Conservation (phyloP, 2,113 vertebrate genomes). For the Percopsis transmontana region DNA sequence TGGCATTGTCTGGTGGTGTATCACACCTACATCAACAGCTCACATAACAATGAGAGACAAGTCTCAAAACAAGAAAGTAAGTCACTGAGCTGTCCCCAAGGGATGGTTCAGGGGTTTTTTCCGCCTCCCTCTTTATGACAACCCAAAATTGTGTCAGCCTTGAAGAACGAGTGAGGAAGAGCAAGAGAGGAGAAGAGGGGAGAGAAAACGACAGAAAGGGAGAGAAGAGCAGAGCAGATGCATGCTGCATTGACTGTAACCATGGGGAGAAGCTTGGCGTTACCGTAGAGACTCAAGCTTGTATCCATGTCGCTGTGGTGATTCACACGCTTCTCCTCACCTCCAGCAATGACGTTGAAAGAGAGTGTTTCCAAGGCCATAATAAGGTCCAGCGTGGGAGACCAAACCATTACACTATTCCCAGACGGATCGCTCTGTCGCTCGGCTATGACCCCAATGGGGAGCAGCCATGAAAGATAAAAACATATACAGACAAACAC, state of each 20-base stretch:
- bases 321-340: slow-evolving; percentile 56
- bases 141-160: neutral
- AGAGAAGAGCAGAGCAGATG: slow-evolving; percentile 22
- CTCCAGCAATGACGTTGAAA: slow-evolving; percentile 52
- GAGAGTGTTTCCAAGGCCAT: slow-evolving; percentile 43
- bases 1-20: neutral
- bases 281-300: slow-evolving; percentile 60
- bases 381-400: slow-evolving; percentile 31
- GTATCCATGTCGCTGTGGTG: slow-evolving; percentile 57
- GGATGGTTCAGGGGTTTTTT: slow-evolving; percentile 12
- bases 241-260: slow-evolving; percentile 47
- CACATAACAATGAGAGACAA: neutral
- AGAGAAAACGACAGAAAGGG: slow-evolving; percentile 53
- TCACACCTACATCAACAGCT: slow-evolving; percentile 17
- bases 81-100: slow-evolving; percentile 4
- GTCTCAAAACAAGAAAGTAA: slow-evolving; percentile 32
- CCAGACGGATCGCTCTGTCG: neutral
- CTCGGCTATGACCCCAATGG: neutral
- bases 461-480: neutral
- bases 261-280: slow-evolving; percentile 59
- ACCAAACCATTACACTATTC: slow-evolving; percentile 6
- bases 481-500: neutral
- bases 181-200: neutral
- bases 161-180: neutral
- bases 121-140: slow-evolving; percentile 16